A percentile compares a stretch with the other conserved stretches of the same genome.
phyloP scores from a whole-genome alignment of 2,888 invertebrate genomes.

The Arctia plantaginis region DNA sequence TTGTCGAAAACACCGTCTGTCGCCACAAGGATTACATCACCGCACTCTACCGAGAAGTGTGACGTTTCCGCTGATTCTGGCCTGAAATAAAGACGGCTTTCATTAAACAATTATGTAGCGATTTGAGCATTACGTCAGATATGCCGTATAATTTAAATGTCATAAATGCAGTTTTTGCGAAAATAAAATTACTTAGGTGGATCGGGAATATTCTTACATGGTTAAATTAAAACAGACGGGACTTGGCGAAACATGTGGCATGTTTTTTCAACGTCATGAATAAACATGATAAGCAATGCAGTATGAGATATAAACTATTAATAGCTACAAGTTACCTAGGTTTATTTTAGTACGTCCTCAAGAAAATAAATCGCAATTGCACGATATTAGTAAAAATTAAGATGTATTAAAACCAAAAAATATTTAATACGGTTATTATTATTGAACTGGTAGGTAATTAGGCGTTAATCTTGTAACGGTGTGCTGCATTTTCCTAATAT shows the following conservation, averaged over 20 bases:
- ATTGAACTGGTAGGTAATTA: neutral
- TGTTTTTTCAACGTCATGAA: conserved; percentile 1
- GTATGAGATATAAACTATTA: neutral
- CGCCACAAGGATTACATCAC: conserved; percentile 97
- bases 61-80: conserved; percentile 96
- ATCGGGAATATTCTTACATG: neutral
- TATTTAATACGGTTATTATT: neutral
- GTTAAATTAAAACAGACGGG: neutral
- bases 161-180: neutral
- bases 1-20: conserved; percentile 99
- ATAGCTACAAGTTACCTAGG: neutral
- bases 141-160: neutral
- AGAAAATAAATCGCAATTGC: neutral
- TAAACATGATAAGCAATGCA: neutral
- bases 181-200: neutral
- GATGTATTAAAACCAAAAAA: too few relatives aligned
- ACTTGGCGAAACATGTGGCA: neutral
- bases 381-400: neutral
- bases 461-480: neutral
- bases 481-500: neutral
- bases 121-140: neutral
- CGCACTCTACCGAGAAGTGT: conserved; percentile 95
- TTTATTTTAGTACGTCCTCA: neutral
- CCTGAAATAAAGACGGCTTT: conserved; percentile 72
- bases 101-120: neutral